Conservation (phyloP, 2,888 invertebrate genomes). For the Phengaris arion region DNA sequence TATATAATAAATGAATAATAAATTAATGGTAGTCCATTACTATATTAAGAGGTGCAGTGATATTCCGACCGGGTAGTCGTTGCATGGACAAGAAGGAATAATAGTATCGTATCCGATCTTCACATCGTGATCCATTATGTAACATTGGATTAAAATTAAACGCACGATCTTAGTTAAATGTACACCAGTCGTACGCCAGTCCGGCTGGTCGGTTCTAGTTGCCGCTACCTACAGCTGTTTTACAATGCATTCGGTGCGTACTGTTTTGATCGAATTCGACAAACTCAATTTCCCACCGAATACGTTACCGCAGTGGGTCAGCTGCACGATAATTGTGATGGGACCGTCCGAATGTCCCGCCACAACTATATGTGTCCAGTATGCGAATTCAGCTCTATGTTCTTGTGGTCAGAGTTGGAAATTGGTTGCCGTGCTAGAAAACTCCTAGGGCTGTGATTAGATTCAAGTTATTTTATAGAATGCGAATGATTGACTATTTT, state of each 20-base stretch:
- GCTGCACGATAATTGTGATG: conserved; percentile 59
- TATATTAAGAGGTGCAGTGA: no score
- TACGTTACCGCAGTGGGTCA: conserved; percentile 73
- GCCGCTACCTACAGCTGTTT: conserved; percentile 43
- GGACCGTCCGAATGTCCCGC: conserved; percentile 62
- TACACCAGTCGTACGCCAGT: not conserved
- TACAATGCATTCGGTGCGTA: conserved; percentile 70
- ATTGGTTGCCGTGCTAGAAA: not conserved
- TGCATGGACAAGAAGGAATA: no score
- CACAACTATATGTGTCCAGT: conserved; percentile 36
- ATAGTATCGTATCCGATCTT: not conserved
- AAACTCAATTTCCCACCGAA: conserved; percentile 74
- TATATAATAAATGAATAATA: no score
- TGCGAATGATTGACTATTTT: not conserved
- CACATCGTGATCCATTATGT: not conserved
- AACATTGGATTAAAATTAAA: conserved; percentile 21
- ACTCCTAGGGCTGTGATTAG: not conserved
- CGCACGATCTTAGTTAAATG: conserved; percentile 4
- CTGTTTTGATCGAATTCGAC: conserved; percentile 74
- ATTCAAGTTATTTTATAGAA: not conserved
- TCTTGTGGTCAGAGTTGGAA: not conserved
- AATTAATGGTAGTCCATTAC: no score
- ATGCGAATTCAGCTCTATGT: conserved; percentile 36
- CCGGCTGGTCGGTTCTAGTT: conserved; percentile 1
- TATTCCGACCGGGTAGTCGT: no score